phyloP scores from a whole-genome alignment of 2,888 invertebrate species.

The Drosophila lutescens region DNA sequence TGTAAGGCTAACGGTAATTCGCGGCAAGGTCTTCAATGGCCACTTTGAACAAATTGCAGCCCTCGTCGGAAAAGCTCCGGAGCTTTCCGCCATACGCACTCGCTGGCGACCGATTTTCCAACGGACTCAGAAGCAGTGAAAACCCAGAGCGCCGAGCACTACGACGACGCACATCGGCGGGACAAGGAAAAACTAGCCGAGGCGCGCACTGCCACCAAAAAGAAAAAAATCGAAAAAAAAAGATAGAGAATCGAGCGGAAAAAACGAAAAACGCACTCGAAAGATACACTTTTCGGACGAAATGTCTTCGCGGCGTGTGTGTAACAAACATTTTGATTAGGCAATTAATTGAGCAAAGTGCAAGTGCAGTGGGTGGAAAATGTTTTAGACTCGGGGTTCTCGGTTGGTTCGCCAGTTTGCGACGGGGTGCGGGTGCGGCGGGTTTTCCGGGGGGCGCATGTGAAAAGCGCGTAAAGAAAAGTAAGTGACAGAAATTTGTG shows the following conservation, averaged over 20 bases:
- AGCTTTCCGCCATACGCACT: conserved; percentile 55
- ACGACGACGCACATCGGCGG: conserved; percentile 69
- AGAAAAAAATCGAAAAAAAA: conserved; percentile 17
- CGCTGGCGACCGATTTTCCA: conserved; percentile 67
- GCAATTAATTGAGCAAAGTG: conserved; percentile 79
- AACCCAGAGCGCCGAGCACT: conserved; percentile 70
- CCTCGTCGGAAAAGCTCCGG: conserved; percentile 54
- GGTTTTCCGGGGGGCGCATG: conserved; percentile 51
- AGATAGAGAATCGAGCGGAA: conserved; percentile 25
- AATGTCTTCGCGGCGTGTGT: conserved; percentile 66
- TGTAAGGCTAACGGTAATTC: conserved; percentile 4
- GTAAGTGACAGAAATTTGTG: conserved; percentile 76
- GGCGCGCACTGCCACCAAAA: conserved; percentile 48
- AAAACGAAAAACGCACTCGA: conserved; percentile 28
- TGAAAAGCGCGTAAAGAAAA: conserved; percentile 78
- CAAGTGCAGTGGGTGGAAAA: conserved; percentile 77
- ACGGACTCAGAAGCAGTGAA: conserved; percentile 57
- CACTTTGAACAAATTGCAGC: conserved; percentile 50
- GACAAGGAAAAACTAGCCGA: conserved; percentile 59
- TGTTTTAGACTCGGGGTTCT: conserved; percentile 60
- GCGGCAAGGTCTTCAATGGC: not conserved
- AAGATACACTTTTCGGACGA: conserved; percentile 53
- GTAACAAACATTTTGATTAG: conserved; percentile 70
- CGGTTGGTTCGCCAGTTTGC: conserved; percentile 22
- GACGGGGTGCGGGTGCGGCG: conserved; percentile 11